Evolutionary conservation across 2,888 invertebrate species (phyloP).

Genomic region (Melanchra persicariae): DNA sequence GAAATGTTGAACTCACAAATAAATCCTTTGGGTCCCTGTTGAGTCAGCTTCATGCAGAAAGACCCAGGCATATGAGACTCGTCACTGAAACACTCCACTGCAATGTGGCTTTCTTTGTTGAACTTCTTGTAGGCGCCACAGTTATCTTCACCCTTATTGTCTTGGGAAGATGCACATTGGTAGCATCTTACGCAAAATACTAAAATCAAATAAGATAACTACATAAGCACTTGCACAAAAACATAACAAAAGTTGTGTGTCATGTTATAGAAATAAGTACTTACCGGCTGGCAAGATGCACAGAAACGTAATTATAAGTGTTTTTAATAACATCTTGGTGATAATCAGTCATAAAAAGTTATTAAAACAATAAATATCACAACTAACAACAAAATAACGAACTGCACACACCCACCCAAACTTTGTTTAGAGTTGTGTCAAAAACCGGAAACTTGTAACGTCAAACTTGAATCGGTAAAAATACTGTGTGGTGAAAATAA

Average conservation of each 20-base stretch:
- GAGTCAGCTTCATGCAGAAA: constrained; percentile 98
- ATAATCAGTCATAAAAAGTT: constrained; percentile 43
- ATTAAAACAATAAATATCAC: constrained; percentile 27
- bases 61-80: constrained; percentile 98
- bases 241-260: constrained; percentile 4
- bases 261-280: constrained; percentile 9
- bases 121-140: constrained; percentile 97
- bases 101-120: constrained; percentile 95
- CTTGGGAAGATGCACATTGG: constrained; percentile 97
- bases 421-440: constrained; percentile 37
- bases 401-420: constrained; percentile 61
- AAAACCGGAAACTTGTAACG: constrained; percentile 28
- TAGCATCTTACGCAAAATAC: constrained; percentile 96
- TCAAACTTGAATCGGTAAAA: background rate
- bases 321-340: constrained; percentile 56
- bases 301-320: constrained; percentile 44
- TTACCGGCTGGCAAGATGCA: constrained; percentile 58
- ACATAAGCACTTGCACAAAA: constrained; percentile 8
- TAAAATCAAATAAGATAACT: constrained; percentile 73
- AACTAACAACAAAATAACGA: constrained; percentile 47
- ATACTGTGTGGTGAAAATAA: too few relatives aligned
- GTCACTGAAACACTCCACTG: constrained; percentile 98
- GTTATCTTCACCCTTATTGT: constrained; percentile 93
- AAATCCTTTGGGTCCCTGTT: constrained; percentile 98
- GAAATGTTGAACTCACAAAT: constrained; percentile 94